phyloP scores from a whole-genome alignment of 2,113 vertebrate genomes.

The Corythornis cristatus region DNA sequence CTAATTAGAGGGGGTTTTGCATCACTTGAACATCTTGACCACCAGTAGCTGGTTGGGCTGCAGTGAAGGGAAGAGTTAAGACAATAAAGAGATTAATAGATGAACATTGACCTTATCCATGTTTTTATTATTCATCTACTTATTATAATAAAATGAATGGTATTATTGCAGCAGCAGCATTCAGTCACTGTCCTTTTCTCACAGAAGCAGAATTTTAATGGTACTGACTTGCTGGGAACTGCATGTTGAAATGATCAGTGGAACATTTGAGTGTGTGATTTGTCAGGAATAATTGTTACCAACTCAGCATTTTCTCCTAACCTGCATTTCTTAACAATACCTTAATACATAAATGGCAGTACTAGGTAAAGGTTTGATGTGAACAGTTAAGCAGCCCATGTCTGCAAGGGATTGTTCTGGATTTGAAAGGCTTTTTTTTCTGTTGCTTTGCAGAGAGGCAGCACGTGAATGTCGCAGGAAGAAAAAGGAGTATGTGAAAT shows the following conservation, averaged over 20 bases:
- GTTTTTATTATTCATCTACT: not conserved
- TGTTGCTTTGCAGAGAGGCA: conserved; percentile 87
- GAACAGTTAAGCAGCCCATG: not conserved
- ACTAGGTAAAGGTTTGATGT: not conserved
- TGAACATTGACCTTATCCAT: not conserved
- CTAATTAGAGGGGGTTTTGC: not conserved
- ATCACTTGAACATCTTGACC: not conserved
- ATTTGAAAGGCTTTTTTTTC: conserved; percentile 61
- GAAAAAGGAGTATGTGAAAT: conserved; percentile 99
- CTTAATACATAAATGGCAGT: not conserved
- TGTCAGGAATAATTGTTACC: not conserved
- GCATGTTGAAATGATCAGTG: not conserved
- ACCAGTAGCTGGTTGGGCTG: not conserved
- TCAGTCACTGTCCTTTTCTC: not conserved
- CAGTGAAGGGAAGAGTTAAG: not conserved
- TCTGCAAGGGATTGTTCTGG: not conserved
- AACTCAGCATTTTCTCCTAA: not conserved
- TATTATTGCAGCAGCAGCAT: not conserved
- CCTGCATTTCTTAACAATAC: not conserved
- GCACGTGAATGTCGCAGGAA: conserved; percentile 97
- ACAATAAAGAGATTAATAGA: not conserved
- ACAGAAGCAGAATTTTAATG: not conserved
- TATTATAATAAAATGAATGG: not conserved
- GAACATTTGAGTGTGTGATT: not conserved
- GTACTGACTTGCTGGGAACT: not conserved